Evolutionary conservation across 1,140 invertebrate species (phyloP).

Genomic region (Apis cerana): DNA sequence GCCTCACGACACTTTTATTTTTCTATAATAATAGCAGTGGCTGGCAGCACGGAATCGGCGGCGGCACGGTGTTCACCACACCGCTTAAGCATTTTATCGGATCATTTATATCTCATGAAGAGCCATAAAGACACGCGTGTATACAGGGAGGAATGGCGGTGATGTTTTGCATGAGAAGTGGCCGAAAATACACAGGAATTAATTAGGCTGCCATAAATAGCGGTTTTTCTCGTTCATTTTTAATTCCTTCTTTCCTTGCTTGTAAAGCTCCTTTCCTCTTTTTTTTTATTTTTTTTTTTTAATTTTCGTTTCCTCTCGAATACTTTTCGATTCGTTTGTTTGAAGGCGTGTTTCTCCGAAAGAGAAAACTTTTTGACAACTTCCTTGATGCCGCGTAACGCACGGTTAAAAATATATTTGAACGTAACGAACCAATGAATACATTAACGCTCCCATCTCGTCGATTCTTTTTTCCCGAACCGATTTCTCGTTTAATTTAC

Average conservation of each 20-base stretch:
- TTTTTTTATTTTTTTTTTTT: neutral
- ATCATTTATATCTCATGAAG: conserved; percentile 73
- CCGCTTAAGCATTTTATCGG: conserved; percentile 74
- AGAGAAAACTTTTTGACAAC: conserved; percentile 31
- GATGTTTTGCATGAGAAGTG: conserved; percentile 72
- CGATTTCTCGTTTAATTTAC: conserved; percentile 22
- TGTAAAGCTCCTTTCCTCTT: too few relatives aligned
- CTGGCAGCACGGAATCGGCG: conserved; percentile 34
- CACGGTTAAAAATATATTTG: conserved; percentile 23
- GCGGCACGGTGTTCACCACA: conserved; percentile 29
- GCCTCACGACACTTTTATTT: conserved; percentile 57
- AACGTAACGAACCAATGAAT: conserved; percentile 36
- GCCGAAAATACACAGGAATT: conserved; percentile 72
- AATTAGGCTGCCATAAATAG: conserved; percentile 73
- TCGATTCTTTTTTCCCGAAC: conserved; percentile 10
- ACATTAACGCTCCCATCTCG: conserved; percentile 31
- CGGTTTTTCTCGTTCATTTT: conserved; percentile 23
- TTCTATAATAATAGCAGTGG: conserved; percentile 63
- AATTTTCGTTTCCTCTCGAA: neutral
- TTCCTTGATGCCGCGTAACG: conserved; percentile 22
- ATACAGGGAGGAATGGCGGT: conserved; percentile 7
- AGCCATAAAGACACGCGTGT: conserved; percentile 68
- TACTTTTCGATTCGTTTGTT: conserved; percentile 27
- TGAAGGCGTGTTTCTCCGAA: conserved; percentile 20
- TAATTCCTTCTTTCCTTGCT: conserved; percentile 13